A percentile compares a stretch with the other conserved stretches of the same genome.
Conservation (phyloP, 1,140 invertebrate genomes). For the Chironomus striatipennis region DNA sequence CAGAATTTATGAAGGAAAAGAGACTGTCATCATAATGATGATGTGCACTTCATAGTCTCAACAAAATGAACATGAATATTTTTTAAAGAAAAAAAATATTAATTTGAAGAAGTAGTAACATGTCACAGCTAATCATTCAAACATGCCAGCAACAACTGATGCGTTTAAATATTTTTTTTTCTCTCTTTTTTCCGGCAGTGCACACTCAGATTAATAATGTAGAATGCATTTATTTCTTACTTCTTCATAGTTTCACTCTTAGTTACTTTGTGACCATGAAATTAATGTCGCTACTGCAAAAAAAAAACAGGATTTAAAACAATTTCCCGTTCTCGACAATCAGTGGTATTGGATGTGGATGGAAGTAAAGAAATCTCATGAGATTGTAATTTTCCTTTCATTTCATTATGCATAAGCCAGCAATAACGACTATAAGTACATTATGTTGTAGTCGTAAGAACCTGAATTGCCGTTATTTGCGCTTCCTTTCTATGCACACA, state of each 20-base stretch:
- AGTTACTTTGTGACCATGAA: background rate
- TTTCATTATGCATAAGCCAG: conserved; percentile 7
- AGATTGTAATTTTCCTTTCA: conserved; percentile 7
- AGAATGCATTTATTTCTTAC: too few species aligned
- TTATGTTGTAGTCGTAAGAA: background rate
- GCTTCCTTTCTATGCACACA: background rate
- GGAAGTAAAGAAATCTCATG: background rate
- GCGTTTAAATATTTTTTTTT: background rate
- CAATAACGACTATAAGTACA: background rate
- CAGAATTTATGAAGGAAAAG: too few species aligned
- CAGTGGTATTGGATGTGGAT: too few species aligned
- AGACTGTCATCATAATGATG: background rate
- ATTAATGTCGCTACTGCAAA: conserved; percentile 2
- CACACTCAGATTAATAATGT: too few species aligned
- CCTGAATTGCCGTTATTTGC: conserved; percentile 11
- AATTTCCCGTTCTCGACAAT: background rate
- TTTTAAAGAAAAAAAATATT: too few species aligned
- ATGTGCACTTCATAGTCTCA: background rate
- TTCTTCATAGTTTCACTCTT: too few species aligned
- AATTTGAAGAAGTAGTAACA: background rate
- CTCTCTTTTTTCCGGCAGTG: background rate
- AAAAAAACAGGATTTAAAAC: conserved; percentile 1
- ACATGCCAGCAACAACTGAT: background rate
- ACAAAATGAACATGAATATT: too few species aligned
- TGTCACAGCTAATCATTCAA: background rate